phyloP scores from a whole-genome alignment of 2,888 invertebrate species.

The Escarpia spicata region DNA sequence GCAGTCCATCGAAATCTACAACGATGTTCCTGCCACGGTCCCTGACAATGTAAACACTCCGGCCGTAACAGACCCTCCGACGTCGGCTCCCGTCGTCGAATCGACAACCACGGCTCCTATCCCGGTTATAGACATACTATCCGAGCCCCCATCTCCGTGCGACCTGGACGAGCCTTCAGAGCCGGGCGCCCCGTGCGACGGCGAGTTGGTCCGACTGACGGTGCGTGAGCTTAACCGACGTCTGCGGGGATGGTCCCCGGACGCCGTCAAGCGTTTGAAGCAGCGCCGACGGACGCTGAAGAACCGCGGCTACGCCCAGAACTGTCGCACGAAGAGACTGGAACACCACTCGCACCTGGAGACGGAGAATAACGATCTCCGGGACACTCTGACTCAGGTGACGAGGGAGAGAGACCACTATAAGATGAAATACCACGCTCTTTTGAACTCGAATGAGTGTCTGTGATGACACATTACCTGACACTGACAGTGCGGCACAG shows the following conservation, averaged over 20 bases:
- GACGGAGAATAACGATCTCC: slow-evolving; percentile 85
- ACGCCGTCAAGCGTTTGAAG: slow-evolving; percentile 78
- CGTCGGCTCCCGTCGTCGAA: not conserved
- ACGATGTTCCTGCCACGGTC: not conserved
- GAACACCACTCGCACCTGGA: slow-evolving; percentile 94
- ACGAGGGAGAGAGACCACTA: not conserved
- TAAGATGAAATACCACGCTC: not conserved
- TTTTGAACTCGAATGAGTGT: not conserved
- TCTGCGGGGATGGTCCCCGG: slow-evolving; percentile 83
- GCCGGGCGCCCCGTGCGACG: slow-evolving; percentile 70
- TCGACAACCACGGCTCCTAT: not conserved
- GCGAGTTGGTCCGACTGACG: slow-evolving; percentile 89
- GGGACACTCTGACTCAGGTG: slow-evolving; percentile 65
- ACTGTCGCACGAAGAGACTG: slow-evolving; percentile 91
- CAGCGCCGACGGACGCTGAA: slow-evolving; percentile 93
- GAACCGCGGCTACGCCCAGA: slow-evolving; percentile 90
- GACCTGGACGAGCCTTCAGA: not conserved
- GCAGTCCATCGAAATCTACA: slow-evolving; percentile 18
- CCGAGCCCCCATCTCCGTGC: not conserved
- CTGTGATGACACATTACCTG: not conserved
- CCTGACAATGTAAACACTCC: not conserved
- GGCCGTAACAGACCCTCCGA: not conserved
- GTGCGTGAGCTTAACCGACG: slow-evolving; percentile 91
- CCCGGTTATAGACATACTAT: not conserved
- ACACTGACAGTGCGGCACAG: not conserved